Evolutionary conservation across 2,888 invertebrate species (phyloP).

Genomic region (Tanytarsus gracilentus): DNA sequence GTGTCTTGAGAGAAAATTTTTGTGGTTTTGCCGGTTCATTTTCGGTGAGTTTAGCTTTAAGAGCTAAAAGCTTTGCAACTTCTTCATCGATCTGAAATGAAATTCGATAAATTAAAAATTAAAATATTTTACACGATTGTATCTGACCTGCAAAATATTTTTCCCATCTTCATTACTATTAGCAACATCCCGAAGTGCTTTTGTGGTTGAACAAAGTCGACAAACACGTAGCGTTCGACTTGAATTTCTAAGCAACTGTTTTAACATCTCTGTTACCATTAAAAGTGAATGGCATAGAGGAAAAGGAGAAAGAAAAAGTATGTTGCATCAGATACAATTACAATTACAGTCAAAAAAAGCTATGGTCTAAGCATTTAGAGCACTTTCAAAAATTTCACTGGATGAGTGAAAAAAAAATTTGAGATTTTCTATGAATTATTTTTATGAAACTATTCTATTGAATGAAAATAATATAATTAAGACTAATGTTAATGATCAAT

Average conservation of each 20-base stretch:
- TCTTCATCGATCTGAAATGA: constrained; percentile 68
- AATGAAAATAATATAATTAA: background rate
- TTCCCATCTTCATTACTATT: constrained; percentile 32
- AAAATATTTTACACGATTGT: constrained; percentile 26
- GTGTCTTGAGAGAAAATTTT: constrained; percentile 80
- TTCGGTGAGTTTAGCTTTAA: constrained; percentile 64
- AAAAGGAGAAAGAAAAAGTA: constrained; percentile 3
- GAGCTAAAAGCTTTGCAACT: constrained; percentile 67
- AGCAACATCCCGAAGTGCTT: background rate
- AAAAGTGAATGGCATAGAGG: background rate
- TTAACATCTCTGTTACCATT: constrained; percentile 1
- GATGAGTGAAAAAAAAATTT: background rate
- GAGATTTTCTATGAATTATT: background rate
- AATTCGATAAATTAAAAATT: background rate
- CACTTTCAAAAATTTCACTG: constrained; percentile 1
- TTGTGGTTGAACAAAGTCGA: background rate
- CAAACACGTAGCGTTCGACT: constrained; percentile 1
- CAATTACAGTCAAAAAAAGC: background rate
- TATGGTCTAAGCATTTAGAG: too few species aligned
- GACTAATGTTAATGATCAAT: background rate
- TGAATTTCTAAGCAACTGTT: constrained; percentile 1
- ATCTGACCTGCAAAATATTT: constrained; percentile 40
- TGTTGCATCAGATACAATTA: constrained; percentile 20
- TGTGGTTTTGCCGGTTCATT: constrained; percentile 51
- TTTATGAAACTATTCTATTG: background rate